Conservation (phyloP, 2,113 vertebrate species). For the Theristicus caerulescens region DNA sequence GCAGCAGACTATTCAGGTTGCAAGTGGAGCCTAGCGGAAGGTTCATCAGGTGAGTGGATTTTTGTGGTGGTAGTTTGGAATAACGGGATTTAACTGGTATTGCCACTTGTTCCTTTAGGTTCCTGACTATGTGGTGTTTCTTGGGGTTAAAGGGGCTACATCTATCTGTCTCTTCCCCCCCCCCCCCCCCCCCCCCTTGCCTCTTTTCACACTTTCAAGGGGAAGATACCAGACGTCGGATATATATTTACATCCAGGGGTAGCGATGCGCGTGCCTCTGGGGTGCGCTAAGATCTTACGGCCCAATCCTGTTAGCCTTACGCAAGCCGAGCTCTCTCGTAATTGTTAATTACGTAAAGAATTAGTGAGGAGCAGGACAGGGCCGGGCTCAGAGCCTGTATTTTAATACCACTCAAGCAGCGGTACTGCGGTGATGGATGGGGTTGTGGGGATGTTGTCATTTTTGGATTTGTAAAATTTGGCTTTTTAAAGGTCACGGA, state of each 20-base stretch:
- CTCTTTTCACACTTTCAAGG: not conserved
- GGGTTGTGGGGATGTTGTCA: not conserved
- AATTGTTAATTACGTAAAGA: not conserved
- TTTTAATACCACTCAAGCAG: not conserved
- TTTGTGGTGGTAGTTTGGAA: not conserved
- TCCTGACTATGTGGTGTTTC: not conserved
- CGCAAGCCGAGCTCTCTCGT: not conserved
- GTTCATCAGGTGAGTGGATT: slow-evolving; percentile 23
- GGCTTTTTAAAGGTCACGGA: not conserved
- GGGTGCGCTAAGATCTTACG: not conserved
- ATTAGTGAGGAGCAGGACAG: not conserved
- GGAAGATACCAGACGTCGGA: not conserved
- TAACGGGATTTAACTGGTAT: not conserved
- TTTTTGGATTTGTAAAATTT: not conserved
- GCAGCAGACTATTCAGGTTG: slow-evolving; percentile 28
- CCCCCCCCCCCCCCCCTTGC: not conserved
- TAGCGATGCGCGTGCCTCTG: not conserved
- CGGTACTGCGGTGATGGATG: not conserved
- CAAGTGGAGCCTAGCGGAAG: slow-evolving; percentile 19
- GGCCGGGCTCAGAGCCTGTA: not conserved
- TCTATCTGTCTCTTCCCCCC: not conserved
- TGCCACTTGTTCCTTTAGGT: not conserved
- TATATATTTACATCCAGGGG: not conserved
- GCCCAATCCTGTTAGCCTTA: not conserved
- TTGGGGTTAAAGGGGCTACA: not conserved